A percentile compares a stretch with the other conserved stretches of the same genome.
Conservation (phyloP, 2,113 vertebrate species). For the Lagopus leucura region DNA sequence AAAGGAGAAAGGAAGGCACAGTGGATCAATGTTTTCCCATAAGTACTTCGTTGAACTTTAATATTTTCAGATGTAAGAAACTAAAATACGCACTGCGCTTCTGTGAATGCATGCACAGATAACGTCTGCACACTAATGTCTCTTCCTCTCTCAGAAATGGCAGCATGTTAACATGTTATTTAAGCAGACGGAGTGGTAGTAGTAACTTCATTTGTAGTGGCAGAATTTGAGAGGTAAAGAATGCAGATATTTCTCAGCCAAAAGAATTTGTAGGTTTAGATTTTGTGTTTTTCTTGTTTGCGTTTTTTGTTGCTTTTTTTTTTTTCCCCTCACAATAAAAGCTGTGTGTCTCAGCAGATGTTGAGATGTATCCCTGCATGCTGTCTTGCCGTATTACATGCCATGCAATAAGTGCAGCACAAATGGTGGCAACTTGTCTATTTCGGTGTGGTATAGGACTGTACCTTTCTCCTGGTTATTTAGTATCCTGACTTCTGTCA, state of each 20-base stretch:
- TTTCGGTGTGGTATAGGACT: background rate
- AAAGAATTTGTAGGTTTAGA: background rate
- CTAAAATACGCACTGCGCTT: background rate
- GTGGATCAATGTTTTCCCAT: background rate
- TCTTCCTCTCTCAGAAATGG: background rate
- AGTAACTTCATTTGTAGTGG: background rate
- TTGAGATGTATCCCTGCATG: background rate
- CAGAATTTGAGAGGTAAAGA: background rate
- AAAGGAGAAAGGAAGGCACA: background rate
- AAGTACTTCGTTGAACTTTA: background rate
- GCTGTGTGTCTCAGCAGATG: background rate
- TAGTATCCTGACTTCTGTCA: background rate
- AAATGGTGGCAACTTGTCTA: background rate
- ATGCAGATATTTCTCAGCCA: background rate
- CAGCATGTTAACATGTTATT: background rate
- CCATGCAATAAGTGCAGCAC: background rate
- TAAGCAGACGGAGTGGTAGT: background rate
- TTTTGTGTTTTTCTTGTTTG: background rate
- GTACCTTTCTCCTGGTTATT: background rate
- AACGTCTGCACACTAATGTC: background rate
- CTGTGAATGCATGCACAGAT: background rate
- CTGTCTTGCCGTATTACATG: background rate
- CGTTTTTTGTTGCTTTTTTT: background rate
- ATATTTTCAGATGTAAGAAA: background rate
- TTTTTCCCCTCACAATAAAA: background rate